A percentile compares a stretch with the other conserved stretches of the same genome.
Conservation (phyloP, 1,140 invertebrate species). For the Branchinecta lindahli region DNA sequence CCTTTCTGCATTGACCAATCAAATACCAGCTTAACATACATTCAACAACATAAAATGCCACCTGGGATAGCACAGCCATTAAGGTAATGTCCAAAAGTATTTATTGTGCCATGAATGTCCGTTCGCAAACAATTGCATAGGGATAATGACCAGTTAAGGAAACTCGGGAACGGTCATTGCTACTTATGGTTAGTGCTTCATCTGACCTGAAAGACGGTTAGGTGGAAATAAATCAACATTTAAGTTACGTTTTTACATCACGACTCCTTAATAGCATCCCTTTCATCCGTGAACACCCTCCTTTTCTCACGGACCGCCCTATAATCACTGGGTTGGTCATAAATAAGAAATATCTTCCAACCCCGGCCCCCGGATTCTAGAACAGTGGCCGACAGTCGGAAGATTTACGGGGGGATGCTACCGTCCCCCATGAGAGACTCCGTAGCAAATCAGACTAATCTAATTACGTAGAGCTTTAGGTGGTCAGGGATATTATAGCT, state of each 20-base stretch:
- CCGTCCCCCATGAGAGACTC: background rate
- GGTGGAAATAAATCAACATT: background rate
- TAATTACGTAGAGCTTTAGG: constrained; percentile 2
- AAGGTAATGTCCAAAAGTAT: too few relatives aligned
- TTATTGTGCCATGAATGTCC: too few relatives aligned
- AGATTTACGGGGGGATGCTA: background rate
- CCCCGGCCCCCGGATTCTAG: background rate
- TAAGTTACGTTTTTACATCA: background rate
- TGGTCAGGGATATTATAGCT: constrained; percentile 3
- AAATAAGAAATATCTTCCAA: background rate
- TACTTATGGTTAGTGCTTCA: background rate
- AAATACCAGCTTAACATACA: too few relatives aligned
- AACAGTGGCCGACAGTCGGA: background rate
- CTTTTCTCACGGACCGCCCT: background rate
- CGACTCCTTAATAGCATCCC: constrained; percentile 1
- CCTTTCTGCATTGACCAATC: too few relatives aligned
- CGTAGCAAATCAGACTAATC: constrained; percentile 1
- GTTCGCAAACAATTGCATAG: too few relatives aligned
- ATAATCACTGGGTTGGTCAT: background rate
- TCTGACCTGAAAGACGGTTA: constrained; percentile 10
- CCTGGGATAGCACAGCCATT: too few relatives aligned
- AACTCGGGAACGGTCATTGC: too few relatives aligned
- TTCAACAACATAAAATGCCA: too few relatives aligned
- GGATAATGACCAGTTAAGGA: too few relatives aligned
- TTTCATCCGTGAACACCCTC: constrained; percentile 9